Percentiles rank a stretch among this genome's conserved stretches.
These are phyloP conservation scores for Apogon talboti DNA, from an alignment of 2,797 vertebrate species.

Conservation along the genomic window DNA sequence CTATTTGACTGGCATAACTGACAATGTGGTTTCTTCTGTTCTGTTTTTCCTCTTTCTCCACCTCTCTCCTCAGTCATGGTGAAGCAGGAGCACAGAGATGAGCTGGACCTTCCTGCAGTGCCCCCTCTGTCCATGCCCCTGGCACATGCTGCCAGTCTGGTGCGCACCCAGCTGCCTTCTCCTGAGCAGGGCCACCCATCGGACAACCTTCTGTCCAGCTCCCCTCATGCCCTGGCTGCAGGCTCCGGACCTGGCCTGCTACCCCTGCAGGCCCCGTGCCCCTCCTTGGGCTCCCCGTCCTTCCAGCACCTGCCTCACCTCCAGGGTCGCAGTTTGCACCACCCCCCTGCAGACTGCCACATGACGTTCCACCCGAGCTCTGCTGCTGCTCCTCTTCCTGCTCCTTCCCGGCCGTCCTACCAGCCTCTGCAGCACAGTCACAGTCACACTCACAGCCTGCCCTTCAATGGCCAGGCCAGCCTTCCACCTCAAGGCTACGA, in stretches of 20 bases:
- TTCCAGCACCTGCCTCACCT: slow-evolving; percentile 92
- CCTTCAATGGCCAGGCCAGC: slow-evolving; percentile 91
- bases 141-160: slow-evolving; percentile 81
- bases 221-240: slow-evolving; percentile 88
- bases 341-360: slow-evolving; percentile 90
- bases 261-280: slow-evolving; percentile 80
- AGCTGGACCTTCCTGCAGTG: slow-evolving; percentile 88
- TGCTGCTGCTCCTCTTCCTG: slow-evolving; percentile 82
- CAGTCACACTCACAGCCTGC: slow-evolving; percentile 68
- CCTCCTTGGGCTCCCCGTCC: slow-evolving; percentile 88
- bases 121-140: slow-evolving; percentile 86
- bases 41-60: slow-evolving; percentile 25
- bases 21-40: slow-evolving; percentile 33
- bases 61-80: slow-evolving; percentile 87
- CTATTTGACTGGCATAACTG: slow-evolving; percentile 27
- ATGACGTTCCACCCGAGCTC: slow-evolving; percentile 90
- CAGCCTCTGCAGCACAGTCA: slow-evolving; percentile 86
- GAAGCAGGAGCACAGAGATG: slow-evolving; percentile 95
- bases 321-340: slow-evolving; percentile 88
- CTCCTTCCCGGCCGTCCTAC: slow-evolving; percentile 87
- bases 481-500: slow-evolving; percentile 92
- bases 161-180: slow-evolving; percentile 90
- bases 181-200: slow-evolving; percentile 89
- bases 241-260: slow-evolving; percentile 88
- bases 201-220: slow-evolving; percentile 88